Conservation (phyloP, 2,797 vertebrate species). For the Acanthurus leucopareius region DNA sequence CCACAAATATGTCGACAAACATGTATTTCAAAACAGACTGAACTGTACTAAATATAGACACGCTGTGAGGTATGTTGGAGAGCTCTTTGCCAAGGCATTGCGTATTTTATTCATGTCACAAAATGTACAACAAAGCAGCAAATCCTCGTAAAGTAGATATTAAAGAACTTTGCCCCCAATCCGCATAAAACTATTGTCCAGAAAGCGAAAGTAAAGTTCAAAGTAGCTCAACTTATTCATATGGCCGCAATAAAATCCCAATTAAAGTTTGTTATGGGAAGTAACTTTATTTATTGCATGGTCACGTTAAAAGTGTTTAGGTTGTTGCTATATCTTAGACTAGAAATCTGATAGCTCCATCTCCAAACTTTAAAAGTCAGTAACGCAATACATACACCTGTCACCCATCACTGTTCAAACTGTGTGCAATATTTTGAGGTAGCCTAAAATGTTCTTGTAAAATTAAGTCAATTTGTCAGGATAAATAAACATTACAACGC, state of each 20-base stretch:
- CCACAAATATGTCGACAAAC: neutral
- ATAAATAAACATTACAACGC: neutral
- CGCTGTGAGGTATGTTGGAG: neutral
- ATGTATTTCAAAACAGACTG: neutral
- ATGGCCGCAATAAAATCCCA: neutral
- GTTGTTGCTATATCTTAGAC: neutral
- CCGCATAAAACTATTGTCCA: neutral
- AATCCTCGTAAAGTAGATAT: neutral
- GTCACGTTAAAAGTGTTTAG: neutral
- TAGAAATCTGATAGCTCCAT: neutral
- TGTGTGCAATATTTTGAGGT: neutral
- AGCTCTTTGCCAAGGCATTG: neutral
- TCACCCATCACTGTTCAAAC: neutral
- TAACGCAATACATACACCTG: accelerated
- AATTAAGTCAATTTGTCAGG: neutral
- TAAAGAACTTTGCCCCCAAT: neutral
- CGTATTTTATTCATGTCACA: neutral
- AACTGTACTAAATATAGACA: neutral
- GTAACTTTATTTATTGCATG: neutral
- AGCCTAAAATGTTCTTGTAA: neutral
- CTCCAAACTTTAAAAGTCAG: neutral
- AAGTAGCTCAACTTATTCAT: neutral
- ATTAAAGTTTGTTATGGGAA: neutral
- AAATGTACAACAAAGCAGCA: neutral
- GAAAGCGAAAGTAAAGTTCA: neutral